Conservation (phyloP, 2,888 invertebrate genomes). For the Acanthosepion pharaonis region DNA sequence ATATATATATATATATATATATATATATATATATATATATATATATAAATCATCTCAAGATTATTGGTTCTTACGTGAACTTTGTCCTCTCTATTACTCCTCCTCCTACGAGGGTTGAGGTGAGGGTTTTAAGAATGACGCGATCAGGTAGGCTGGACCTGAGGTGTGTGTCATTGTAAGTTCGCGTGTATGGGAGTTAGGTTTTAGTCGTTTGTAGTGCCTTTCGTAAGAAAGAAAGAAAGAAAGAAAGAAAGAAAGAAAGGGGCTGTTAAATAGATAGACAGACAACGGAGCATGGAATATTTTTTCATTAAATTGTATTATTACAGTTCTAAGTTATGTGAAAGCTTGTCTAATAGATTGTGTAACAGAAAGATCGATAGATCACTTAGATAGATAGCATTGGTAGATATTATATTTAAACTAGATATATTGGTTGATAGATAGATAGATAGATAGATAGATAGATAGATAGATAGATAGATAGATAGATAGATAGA, state of each 20-base stretch:
- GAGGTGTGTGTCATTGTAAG: neutral
- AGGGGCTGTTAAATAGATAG: too few relatives aligned
- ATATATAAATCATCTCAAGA: neutral
- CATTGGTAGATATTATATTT: too few relatives aligned
- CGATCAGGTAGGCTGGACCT: conserved; percentile 8
- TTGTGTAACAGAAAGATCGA: too few relatives aligned
- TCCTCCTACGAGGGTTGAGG: neutral
- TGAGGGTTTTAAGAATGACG: neutral
- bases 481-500: too few relatives aligned
- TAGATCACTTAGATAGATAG: too few relatives aligned
- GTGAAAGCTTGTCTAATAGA: too few relatives aligned
- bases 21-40: neutral
- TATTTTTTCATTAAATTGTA: too few relatives aligned
- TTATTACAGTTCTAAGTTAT: too few relatives aligned
- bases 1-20: neutral
- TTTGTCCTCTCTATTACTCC: neutral
- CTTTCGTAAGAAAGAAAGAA: neutral
- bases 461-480: too few relatives aligned
- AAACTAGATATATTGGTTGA: too few relatives aligned
- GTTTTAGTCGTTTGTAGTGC: neutral
- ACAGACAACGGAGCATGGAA: too few relatives aligned
- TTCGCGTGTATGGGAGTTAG: neutral
- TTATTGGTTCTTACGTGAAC: neutral
- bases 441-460: too few relatives aligned
- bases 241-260: neutral